Evolutionary conservation across 2,797 vertebrate species (phyloP).

Genomic region (Antennarius maculatus): DNA sequence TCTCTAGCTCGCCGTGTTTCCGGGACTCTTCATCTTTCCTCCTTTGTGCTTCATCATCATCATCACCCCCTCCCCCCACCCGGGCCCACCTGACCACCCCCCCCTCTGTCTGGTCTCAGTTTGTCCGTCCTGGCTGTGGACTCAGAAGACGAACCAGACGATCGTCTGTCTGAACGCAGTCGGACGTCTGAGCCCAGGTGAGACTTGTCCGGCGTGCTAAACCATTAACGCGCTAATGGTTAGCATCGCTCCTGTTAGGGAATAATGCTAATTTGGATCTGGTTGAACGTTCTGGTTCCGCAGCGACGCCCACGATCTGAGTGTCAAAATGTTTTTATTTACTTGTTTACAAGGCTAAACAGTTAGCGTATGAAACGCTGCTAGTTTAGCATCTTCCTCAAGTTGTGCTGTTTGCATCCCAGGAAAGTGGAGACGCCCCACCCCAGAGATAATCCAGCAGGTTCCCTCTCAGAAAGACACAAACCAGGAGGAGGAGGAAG

Average conservation of each 20-base stretch:
- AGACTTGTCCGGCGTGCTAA: conserved; percentile 7
- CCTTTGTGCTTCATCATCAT: too few relatives aligned
- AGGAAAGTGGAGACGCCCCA: conserved; percentile 82
- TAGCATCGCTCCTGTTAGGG: neutral
- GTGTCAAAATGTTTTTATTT: too few relatives aligned
- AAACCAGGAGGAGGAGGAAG: conserved; percentile 71
- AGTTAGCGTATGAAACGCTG: too few relatives aligned
- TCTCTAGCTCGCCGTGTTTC: neutral
- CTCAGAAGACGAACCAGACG: conserved; percentile 25
- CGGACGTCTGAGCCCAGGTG: conserved; percentile 51
- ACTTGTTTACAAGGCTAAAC: too few relatives aligned
- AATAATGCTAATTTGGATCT: too few relatives aligned
- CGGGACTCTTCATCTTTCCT: neutral
- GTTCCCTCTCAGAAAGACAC: conserved; percentile 68
- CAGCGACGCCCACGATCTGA: too few relatives aligned
- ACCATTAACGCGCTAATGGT: neutral
- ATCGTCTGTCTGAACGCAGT: conserved; percentile 22
- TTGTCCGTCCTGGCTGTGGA: conserved; percentile 49
- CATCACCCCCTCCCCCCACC: neutral
- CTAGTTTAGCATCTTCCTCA: neutral
- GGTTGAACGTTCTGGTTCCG: too few relatives aligned
- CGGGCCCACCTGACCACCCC: neutral
- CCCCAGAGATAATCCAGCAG: conserved; percentile 66
- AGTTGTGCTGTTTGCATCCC: conserved; percentile 19
- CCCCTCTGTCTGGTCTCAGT: conserved; percentile 23